phyloP scores from a whole-genome alignment of 2,113 vertebrate genomes.

The Orycteropus afer region DNA sequence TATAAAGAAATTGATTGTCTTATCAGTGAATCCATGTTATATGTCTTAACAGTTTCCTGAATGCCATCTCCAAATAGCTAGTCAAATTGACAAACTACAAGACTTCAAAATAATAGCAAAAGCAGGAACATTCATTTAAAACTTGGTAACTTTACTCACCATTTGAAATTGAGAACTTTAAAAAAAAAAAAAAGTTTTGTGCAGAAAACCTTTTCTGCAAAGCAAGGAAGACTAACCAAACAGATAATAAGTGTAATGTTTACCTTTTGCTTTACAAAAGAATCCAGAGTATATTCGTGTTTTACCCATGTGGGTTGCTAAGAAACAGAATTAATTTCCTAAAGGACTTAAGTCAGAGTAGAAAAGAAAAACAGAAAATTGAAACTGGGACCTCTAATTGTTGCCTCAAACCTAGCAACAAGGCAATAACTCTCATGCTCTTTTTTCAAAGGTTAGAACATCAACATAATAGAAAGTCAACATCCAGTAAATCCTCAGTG shows the following conservation, averaged over 20 bases:
- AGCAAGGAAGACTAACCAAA: background rate
- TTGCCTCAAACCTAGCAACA: constrained; percentile 83
- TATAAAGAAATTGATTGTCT: background rate
- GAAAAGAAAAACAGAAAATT: background rate
- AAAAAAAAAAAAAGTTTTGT: background rate
- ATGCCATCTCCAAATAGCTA: background rate
- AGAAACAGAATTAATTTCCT: constrained; percentile 80
- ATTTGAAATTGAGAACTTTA: background rate
- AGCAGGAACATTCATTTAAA: background rate
- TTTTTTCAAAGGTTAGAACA: constrained; percentile 73
- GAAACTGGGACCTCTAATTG: constrained; percentile 71
- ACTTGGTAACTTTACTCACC: background rate
- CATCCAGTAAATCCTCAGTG: background rate
- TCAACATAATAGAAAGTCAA: background rate
- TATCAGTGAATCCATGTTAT: background rate
- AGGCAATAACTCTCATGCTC: constrained; percentile 55
- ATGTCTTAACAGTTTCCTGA: background rate
- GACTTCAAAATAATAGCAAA: constrained; percentile 12
- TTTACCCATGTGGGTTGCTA: constrained; percentile 80
- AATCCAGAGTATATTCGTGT: constrained; percentile 61
- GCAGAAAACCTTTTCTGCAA: constrained; percentile 17
- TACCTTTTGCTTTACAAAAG: constrained; percentile 60
- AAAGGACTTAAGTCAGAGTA: constrained; percentile 75
- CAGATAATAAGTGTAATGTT: background rate
- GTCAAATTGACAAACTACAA: background rate